These are phyloP conservation scores for Nyctibius bracteatus DNA, from an alignment of 2,113 vertebrate genomes.

Conservation along the genomic window DNA sequence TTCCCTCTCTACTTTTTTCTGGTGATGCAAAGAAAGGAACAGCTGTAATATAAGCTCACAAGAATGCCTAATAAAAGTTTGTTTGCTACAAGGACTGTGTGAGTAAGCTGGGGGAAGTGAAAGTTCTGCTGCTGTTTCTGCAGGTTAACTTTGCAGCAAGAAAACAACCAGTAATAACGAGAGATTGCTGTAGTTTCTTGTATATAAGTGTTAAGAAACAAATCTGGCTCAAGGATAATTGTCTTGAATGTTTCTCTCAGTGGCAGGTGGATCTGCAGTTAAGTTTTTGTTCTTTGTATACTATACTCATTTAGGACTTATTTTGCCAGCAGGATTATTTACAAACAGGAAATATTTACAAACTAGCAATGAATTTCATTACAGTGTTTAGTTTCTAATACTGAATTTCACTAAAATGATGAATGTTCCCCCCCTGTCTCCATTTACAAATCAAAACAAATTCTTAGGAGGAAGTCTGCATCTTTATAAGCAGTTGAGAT, in stretches of 20 bases:
- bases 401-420: neutral
- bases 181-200: neutral
- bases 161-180: neutral
- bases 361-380: neutral
- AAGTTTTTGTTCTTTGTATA: neutral
- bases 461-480: neutral
- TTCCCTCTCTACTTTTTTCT: neutral
- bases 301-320: neutral
- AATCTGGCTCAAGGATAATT: neutral
- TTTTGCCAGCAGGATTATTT: neutral
- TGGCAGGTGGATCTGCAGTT: neutral
- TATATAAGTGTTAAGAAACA: neutral
- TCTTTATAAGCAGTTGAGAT: neutral
- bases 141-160: neutral
- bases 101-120: neutral
- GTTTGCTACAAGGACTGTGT: neutral
- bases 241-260: neutral
- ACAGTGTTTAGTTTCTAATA: neutral
- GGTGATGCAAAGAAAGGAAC: neutral
- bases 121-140: neutral
- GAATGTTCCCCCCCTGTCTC: neutral
- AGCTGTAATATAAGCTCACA: slow-evolving; percentile 14
- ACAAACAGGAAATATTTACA: neutral
- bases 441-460: neutral
- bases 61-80: slow-evolving; percentile 6